These are phyloP conservation scores for Calephelis nemesis DNA, from an alignment of 1,140 invertebrate genomes.

Conservation along the genomic window DNA sequence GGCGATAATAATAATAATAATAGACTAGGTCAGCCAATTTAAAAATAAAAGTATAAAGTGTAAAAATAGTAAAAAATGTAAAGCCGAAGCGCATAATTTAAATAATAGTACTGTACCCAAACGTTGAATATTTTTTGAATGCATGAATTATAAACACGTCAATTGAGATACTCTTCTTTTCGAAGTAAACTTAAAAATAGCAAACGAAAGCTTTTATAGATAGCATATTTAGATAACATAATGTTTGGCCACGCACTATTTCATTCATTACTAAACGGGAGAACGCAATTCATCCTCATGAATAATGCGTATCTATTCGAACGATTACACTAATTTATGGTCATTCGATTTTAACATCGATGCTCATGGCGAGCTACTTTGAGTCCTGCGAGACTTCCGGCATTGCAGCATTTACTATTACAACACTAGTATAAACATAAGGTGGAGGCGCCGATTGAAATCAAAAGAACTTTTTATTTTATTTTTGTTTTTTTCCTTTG, in stretches of 20 bases:
- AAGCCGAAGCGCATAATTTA: no score
- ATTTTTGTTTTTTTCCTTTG: no score
- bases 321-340: slow-evolving; percentile 44
- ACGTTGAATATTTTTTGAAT: no score
- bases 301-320: slow-evolving; percentile 35
- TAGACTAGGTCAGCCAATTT: no score
- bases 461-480: not conserved
- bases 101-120: no score
- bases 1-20: no score
- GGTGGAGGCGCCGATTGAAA: not conserved
- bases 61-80: no score
- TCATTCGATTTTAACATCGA: slow-evolving; percentile 35
- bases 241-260: slow-evolving; percentile 25
- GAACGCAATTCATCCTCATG: slow-evolving; percentile 37
- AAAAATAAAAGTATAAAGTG: no score
- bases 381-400: slow-evolving; percentile 20
- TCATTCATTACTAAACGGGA: slow-evolving; percentile 36
- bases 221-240: not conserved
- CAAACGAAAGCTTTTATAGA: no score
- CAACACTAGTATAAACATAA: not conserved
- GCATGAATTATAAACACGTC: no score
- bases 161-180: no score
- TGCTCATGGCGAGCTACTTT: slow-evolving; percentile 24
- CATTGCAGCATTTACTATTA: not conserved
- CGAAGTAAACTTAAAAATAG: no score